A percentile compares a stretch with the other conserved stretches of the same genome.
Evolutionary conservation across 2,113 vertebrate genomes (phyloP).

Genomic region (Vidua macroura): DNA sequence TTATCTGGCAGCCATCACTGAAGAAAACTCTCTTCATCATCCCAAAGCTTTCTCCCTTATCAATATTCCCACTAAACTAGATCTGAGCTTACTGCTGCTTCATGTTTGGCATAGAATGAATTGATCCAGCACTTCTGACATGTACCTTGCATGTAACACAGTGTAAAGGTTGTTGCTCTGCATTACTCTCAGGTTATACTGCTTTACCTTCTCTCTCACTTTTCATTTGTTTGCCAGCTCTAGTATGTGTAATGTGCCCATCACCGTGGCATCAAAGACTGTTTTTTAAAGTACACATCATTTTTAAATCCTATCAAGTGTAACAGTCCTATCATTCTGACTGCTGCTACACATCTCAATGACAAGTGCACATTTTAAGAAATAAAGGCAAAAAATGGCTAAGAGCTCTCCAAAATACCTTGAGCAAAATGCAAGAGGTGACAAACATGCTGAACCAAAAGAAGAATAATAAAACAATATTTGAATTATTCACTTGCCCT

Average conservation of each 20-base stretch:
- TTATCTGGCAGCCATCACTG: neutral
- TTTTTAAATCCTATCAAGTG: constrained; percentile 64
- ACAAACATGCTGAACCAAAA: neutral
- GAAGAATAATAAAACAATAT: neutral
- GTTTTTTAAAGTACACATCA: constrained; percentile 48
- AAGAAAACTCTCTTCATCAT: neutral
- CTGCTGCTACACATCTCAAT: constrained; percentile 37
- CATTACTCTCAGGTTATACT: neutral
- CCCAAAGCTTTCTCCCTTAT: neutral
- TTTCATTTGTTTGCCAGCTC: constrained; percentile 6
- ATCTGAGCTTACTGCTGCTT: neutral
- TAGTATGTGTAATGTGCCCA: constrained; percentile 13
- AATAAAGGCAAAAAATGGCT: constrained; percentile 9
- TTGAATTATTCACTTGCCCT: constrained; percentile 4
- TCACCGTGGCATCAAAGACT: constrained; percentile 36
- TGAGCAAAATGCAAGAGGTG: neutral
- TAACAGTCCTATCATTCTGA: constrained; percentile 29
- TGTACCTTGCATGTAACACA: neutral
- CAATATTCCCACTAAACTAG: neutral
- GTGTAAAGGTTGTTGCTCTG: neutral
- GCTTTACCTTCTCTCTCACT: neutral
- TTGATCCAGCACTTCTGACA: neutral
- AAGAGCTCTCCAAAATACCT: neutral
- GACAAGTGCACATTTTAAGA: constrained; percentile 33
- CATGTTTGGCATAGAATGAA: neutral